A percentile compares a stretch with the other conserved stretches of the same genome.
phyloP scores from a whole-genome alignment of 2,113 vertebrate species.

The Acanthochromis polyacanthus region DNA sequence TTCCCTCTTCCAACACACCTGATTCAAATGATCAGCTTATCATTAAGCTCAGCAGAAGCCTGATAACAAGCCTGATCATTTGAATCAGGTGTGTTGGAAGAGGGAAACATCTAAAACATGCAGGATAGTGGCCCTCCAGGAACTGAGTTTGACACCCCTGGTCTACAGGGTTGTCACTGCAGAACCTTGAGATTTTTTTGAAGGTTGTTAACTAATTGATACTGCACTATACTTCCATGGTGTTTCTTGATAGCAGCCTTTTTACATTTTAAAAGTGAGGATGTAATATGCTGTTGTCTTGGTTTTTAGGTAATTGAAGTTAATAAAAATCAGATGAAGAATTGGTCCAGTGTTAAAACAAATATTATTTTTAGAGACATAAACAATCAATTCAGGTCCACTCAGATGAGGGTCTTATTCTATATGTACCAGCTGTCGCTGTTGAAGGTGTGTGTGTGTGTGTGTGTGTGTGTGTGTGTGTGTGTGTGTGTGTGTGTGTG shows the following conservation, averaged over 20 bases:
- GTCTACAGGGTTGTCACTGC: neutral
- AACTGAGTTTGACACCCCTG: too few species aligned
- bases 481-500: conserved; percentile 19
- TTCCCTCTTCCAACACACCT: too few species aligned
- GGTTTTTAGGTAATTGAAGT: conserved; percentile 6
- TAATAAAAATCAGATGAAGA: conserved; percentile 8
- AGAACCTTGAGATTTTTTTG: neutral
- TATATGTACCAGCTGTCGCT: conserved; percentile 43
- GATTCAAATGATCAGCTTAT: too few species aligned
- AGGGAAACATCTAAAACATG: too few species aligned
- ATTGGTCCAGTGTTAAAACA: neutral
- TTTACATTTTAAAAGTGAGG: conserved; percentile 33
- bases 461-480: neutral
- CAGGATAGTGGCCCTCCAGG: too few species aligned
- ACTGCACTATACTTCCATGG: neutral
- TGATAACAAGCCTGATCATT: too few species aligned
- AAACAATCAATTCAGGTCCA: conserved; percentile 23
- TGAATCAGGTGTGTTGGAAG: too few species aligned
- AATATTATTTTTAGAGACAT: conserved; percentile 2
- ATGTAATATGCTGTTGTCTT: neutral
- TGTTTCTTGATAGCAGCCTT: conserved; percentile 8
- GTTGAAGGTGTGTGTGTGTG: neutral
- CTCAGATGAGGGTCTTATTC: conserved; percentile 35
- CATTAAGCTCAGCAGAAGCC: too few species aligned
- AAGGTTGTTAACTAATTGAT: neutral